These are phyloP conservation scores for Oreochromis aureus DNA, from an alignment of 2,113 vertebrate genomes.

Conservation along the genomic window DNA sequence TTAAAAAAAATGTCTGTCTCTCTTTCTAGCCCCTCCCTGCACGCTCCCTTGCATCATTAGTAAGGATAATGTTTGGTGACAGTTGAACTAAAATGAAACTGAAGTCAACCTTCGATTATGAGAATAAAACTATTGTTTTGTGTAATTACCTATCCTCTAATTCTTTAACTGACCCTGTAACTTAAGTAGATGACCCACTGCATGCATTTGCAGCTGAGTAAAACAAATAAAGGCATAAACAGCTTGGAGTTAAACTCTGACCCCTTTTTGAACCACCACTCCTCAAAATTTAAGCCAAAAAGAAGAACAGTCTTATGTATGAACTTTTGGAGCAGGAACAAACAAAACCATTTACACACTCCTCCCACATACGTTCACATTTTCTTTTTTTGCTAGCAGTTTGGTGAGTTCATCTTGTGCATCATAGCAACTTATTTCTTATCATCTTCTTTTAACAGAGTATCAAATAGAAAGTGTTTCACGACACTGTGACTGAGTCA, in stretches of 20 bases:
- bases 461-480: neutral
- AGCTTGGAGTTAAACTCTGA: neutral
- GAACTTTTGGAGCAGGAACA: neutral
- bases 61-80: neutral
- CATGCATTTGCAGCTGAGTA: neutral
- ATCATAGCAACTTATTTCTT: neutral
- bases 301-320: neutral
- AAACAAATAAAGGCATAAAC: neutral
- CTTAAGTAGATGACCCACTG: accelerated
- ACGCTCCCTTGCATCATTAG: neutral
- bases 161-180: neutral
- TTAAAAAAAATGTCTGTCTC: neutral
- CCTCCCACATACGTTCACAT: neutral
- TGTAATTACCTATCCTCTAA: accelerated
- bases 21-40: neutral
- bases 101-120: neutral
- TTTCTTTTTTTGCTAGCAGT: neutral
- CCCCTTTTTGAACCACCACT: neutral
- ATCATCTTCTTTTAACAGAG: neutral
- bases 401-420: neutral
- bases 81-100: neutral
- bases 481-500: neutral
- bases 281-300: neutral
- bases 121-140: neutral
- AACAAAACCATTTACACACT: neutral